phyloP scores from a whole-genome alignment of 2,113 vertebrate genomes.

The Scytalopus superciliaris region DNA sequence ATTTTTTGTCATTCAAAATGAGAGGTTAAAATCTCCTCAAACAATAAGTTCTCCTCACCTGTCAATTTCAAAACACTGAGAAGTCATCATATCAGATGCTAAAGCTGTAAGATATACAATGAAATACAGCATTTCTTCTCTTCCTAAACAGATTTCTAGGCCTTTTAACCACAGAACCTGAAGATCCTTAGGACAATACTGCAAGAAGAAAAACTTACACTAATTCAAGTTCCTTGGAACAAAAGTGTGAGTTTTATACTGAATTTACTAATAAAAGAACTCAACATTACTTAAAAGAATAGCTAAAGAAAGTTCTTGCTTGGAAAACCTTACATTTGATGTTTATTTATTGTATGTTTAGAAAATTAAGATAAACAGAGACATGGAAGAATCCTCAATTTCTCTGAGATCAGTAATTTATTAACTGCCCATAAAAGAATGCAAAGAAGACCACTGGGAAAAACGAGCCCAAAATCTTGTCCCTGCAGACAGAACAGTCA shows the following conservation, averaged over 20 bases:
- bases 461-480: background rate
- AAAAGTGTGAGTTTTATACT: background rate
- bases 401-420: background rate
- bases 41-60: background rate
- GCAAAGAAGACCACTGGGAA: background rate
- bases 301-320: background rate
- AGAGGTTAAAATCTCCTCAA: background rate
- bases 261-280: background rate
- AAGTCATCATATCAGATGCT: background rate
- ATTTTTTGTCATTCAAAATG: background rate
- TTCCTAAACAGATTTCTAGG: background rate
- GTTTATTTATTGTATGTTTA: background rate
- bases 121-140: background rate
- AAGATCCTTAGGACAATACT: background rate
- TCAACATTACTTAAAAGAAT: background rate
- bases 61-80: background rate
- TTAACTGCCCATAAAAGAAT: background rate
- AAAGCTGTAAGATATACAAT: background rate
- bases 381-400: background rate
- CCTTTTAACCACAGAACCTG: background rate
- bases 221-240: background rate
- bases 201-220: background rate
- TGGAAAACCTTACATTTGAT: background rate
- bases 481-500: background rate
- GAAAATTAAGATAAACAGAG: background rate